A percentile compares a stretch with the other conserved stretches of the same genome.
Evolutionary conservation across 2,113 vertebrate species (phyloP).

Genomic region (Mugil cephalus): DNA sequence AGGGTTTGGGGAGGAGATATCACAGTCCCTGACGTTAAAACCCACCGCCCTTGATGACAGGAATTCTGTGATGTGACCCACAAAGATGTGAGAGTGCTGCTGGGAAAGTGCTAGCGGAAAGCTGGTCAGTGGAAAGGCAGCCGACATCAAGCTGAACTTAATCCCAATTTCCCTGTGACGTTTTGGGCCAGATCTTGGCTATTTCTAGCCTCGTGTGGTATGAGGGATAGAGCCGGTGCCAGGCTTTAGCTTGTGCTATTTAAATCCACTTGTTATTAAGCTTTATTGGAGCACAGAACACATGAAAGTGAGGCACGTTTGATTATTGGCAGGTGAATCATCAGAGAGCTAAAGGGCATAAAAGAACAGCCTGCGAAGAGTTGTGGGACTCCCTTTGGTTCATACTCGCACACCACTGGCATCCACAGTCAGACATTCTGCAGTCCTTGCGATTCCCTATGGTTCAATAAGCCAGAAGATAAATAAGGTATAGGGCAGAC

Average conservation of each 20-base stretch:
- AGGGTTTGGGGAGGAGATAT: constrained; percentile 80
- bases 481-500: constrained; percentile 60
- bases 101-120: constrained; percentile 69
- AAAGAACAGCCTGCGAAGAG: constrained; percentile 26
- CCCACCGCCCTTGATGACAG: constrained; percentile 81
- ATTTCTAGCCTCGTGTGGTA: constrained; percentile 74
- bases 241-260: constrained; percentile 66
- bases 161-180: constrained; percentile 80
- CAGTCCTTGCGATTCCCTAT: constrained; percentile 49
- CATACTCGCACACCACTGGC: constrained; percentile 26
- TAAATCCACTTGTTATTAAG: constrained; percentile 74
- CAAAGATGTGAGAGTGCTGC: constrained; percentile 76
- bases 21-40: constrained; percentile 80
- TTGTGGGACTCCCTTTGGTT: constrained; percentile 47
- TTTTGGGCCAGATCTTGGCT: constrained; percentile 72
- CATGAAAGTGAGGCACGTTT: constrained; percentile 62
- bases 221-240: constrained; percentile 41
- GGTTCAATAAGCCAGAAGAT: constrained; percentile 69
- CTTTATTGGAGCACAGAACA: constrained; percentile 68
- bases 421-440: constrained; percentile 50
- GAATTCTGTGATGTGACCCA: constrained; percentile 81
- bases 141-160: constrained; percentile 78
- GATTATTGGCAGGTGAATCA: constrained; percentile 70
- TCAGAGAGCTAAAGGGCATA: constrained; percentile 55
- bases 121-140: constrained; percentile 69